Conservation (phyloP, 2,113 vertebrate genomes). For the Ophthalmolycus amberensis region DNA sequence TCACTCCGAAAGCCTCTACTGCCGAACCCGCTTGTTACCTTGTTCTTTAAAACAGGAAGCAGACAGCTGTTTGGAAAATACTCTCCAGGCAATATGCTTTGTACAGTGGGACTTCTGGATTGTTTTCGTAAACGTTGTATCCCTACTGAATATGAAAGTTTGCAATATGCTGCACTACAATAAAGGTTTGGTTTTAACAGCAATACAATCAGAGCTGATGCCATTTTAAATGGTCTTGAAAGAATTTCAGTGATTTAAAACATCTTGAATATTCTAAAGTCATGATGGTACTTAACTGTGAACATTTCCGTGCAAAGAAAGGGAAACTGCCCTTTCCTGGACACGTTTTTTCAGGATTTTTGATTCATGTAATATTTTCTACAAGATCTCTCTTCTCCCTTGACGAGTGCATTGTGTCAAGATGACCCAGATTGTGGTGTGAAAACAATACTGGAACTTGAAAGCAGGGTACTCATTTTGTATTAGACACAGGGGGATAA, state of each 20-base stretch:
- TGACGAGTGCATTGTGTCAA: constrained; percentile 30
- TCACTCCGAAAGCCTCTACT: constrained; percentile 29
- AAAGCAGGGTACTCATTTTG: not conserved
- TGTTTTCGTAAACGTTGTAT: not conserved
- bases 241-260: not conserved
- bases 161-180: not conserved
- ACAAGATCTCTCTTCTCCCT: constrained; percentile 21
- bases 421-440: constrained; percentile 27
- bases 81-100: not conserved
- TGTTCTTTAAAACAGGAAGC: constrained; percentile 43
- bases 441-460: constrained; percentile 4
- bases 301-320: not conserved
- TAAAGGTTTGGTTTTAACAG: not conserved
- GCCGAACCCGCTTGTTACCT: constrained; percentile 27
- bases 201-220: not conserved
- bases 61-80: constrained; percentile 36
- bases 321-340: not conserved
- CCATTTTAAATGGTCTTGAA: constrained; percentile 1
- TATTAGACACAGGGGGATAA: not conserved
- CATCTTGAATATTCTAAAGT: not conserved
- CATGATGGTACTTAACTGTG: not conserved
- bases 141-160: not conserved
- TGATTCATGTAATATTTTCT: constrained; percentile 2
- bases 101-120: not conserved
- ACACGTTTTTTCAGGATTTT: constrained; percentile 3